phyloP scores from a whole-genome alignment of 92 coral and sea anemone species.

The Palythoa heliodiscus region DNA sequence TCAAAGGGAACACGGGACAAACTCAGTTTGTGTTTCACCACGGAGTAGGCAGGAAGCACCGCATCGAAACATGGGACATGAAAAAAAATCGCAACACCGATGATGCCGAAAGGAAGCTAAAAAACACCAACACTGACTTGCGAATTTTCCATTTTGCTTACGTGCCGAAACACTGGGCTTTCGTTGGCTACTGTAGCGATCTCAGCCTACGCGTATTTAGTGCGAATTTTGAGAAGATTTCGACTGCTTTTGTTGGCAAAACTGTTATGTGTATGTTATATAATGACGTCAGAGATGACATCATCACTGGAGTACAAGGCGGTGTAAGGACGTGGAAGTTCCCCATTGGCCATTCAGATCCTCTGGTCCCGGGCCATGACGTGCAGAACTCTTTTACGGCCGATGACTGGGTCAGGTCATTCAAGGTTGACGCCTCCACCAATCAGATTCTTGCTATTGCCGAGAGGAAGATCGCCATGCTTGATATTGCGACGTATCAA shows the following conservation, averaged over 20 bases:
- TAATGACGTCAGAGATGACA: conserved; percentile 84
- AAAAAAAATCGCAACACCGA: conserved; percentile 59
- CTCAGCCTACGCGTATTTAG: conserved; percentile 76
- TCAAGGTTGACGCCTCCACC: conserved; percentile 67
- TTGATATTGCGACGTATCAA: conserved; percentile 61
- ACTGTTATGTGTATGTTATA: conserved; percentile 81
- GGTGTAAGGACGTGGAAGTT: conserved; percentile 93
- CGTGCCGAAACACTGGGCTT: conserved; percentile 77
- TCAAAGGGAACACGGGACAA: conserved; percentile 55
- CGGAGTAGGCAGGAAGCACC: conserved; percentile 87
- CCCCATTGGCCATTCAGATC: conserved; percentile 89
- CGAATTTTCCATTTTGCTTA: conserved; percentile 70
- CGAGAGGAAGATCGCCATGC: conserved; percentile 77
- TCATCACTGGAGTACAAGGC: conserved; percentile 86
- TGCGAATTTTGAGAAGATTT: conserved; percentile 70
- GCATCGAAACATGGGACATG: conserved; percentile 83
- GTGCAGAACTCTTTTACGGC: conserved; percentile 71
- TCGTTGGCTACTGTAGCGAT: conserved; percentile 72
- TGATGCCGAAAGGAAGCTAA: conserved; percentile 49
- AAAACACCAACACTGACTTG: conserved; percentile 57
- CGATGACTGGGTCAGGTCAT: conserved; percentile 82
- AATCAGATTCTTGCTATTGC: conserved; percentile 82
- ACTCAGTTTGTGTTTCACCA: conserved; percentile 85
- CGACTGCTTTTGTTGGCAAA: conserved; percentile 65
- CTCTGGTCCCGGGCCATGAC: conserved; percentile 78